Conservation (phyloP, 2,113 vertebrate species). For the Pavo muticus region DNA sequence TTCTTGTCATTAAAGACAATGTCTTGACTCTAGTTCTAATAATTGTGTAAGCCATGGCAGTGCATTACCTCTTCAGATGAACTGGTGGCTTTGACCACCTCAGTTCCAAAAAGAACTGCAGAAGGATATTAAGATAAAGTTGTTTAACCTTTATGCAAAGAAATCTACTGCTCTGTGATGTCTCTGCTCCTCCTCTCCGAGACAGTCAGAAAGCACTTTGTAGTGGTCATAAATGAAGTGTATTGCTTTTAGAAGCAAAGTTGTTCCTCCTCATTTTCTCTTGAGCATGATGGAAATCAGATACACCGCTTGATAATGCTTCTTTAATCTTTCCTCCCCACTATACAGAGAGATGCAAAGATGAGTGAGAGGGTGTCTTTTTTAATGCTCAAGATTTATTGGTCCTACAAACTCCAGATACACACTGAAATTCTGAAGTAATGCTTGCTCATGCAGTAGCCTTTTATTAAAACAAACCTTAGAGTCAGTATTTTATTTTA, state of each 20-base stretch:
- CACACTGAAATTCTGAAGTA: neutral
- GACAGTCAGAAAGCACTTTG: neutral
- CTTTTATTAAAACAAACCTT: neutral
- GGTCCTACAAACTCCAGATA: neutral
- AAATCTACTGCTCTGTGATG: neutral
- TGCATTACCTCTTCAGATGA: neutral
- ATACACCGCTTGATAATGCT: conserved; percentile 1
- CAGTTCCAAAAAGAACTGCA: neutral
- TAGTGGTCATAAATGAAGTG: conserved; percentile 6
- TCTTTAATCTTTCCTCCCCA: conserved; percentile 17
- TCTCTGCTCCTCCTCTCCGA: neutral
- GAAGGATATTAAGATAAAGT: neutral
- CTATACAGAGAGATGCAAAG: neutral
- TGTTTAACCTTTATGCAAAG: neutral
- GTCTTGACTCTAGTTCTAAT: neutral
- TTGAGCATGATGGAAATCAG: conserved; percentile 8
- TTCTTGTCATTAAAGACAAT: neutral
- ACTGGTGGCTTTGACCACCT: neutral
- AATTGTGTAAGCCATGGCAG: neutral
- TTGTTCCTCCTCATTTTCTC: neutral
- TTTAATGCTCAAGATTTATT: neutral
- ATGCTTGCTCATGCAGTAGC: neutral
- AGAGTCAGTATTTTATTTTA: neutral
- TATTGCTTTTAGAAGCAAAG: neutral
- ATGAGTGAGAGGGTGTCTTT: conserved; percentile 1